Evolutionary conservation across 2,888 invertebrate species (phyloP), one percentile per base, ranked within the genome.

Genomic region (Dasypolia templi): DNA sequence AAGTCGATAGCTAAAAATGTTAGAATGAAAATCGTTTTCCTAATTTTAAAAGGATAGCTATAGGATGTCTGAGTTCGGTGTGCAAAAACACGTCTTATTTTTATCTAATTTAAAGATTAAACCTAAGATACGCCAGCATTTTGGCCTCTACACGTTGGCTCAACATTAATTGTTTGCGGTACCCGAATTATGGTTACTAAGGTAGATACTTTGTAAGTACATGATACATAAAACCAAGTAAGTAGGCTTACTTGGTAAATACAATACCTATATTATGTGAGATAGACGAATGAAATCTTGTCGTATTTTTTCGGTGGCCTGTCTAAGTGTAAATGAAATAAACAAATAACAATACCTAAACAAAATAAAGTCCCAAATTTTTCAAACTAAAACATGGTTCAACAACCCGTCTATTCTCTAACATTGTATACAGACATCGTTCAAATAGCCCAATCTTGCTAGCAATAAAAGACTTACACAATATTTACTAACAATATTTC

Each of bases 371-470:
- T n/a, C 1, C 5, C 17, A n/a, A 74, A 74, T 62, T 62, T 29
- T 29, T 44, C 39, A 17, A n/a, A n/a, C n/a, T n/a, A n/a, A n/a
- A 81, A 51, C 29, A 12, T 3, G n/a, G 82, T 77, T 77, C 51
- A 82, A 58, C 29, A 51, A 82, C 65, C 64, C 65, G 22, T 46
- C 1, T 22, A 76, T 77, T 42, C 2, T 17, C 29, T 39, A 46
- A 14, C n/a, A 39, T 58, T 77, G 75, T 32, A 82, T 77, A 64
- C 39, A 81, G 77, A 76, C 82, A 59, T 64, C 5, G n/a, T 35
- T 49, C 12, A 19, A 59, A 59, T 55, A 14, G 14, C 42, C 59
- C 59, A 65, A 74, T 64, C 26, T 53, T 59, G 39, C 14, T 32
- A 14, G 14, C 26, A 61, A 14, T 79, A 59, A 82, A 67, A 49